Evolutionary conservation across 1,140 invertebrate genomes (phyloP).

Genomic region (Saxidomus purpurata): DNA sequence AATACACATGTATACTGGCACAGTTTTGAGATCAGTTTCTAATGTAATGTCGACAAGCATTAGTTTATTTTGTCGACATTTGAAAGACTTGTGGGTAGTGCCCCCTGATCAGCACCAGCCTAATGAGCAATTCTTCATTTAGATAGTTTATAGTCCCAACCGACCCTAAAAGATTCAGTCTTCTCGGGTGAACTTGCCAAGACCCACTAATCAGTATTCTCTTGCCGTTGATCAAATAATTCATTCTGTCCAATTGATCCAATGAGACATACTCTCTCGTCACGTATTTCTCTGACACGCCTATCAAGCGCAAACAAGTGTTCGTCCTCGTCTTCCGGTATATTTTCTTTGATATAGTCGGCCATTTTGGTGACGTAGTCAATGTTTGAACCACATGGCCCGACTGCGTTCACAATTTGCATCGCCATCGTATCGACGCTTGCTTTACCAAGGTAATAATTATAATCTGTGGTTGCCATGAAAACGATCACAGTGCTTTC

Average conservation of each 20-base stretch:
- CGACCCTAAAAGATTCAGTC: too few species aligned
- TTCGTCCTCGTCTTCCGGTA: slow-evolving; percentile 92
- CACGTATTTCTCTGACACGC: slow-evolving; percentile 51
- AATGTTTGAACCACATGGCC: slow-evolving; percentile 88
- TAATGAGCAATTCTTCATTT: too few species aligned
- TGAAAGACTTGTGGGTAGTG: too few species aligned
- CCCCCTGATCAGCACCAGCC: too few species aligned
- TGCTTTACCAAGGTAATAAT: slow-evolving; percentile 92
- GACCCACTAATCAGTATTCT: too few species aligned
- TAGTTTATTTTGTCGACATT: too few species aligned
- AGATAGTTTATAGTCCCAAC: too few species aligned
- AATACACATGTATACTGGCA: too few species aligned
- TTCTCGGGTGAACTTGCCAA: too few species aligned
- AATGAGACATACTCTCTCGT: not conserved
- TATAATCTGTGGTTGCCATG: slow-evolving; percentile 91
- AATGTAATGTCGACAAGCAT: too few species aligned
- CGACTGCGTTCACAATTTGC: slow-evolving; percentile 90
- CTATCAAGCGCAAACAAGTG: slow-evolving; percentile 89
- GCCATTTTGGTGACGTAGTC: slow-evolving; percentile 94
- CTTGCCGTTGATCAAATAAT: slow-evolving; percentile 3
- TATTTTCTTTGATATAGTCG: slow-evolving; percentile 92
- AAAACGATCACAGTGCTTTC: slow-evolving; percentile 90
- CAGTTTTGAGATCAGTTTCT: too few species aligned
- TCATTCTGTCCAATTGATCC: not conserved
- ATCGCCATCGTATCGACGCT: slow-evolving; percentile 90